Evolutionary conservation across 2,888 invertebrate genomes (phyloP).

Genomic region (Oxystoma pomonae): DNA sequence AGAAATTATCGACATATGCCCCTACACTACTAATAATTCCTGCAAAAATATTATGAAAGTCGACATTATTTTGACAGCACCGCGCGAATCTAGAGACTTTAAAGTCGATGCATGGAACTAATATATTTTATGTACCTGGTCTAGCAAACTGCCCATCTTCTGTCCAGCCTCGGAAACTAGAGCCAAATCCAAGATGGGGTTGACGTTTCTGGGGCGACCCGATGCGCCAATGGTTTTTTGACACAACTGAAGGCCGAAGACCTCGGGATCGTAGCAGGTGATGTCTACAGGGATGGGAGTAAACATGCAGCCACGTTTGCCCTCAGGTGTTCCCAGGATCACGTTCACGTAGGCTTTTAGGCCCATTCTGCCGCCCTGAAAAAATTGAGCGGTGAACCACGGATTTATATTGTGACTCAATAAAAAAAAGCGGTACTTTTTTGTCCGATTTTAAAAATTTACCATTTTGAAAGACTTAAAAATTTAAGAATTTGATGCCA

Average conservation of each 20-base stretch:
- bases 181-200: slow-evolving; percentile 56
- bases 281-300: slow-evolving; percentile 90
- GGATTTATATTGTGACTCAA: background rate
- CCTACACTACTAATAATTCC: too few species aligned
- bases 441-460: background rate
- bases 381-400: background rate
- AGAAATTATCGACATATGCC: too few species aligned
- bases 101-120: too few species aligned
- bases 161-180: slow-evolving; percentile 84
- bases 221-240: slow-evolving; percentile 70
- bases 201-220: slow-evolving; percentile 44
- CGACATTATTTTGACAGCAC: too few species aligned
- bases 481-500: too few species aligned
- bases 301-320: slow-evolving; percentile 93
- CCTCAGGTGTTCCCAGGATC: slow-evolving; percentile 89
- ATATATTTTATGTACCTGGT: slow-evolving; percentile 51
- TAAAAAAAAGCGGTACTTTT: background rate
- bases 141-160: slow-evolving; percentile 71
- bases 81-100: too few species aligned
- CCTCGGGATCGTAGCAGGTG: slow-evolving; percentile 89
- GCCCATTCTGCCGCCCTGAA: slow-evolving; percentile 76
- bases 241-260: slow-evolving; percentile 74
- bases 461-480: too few species aligned
- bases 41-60: too few species aligned
- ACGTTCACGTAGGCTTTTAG: slow-evolving; percentile 93